Evolutionary conservation across 1,140 invertebrate genomes (phyloP).

Genomic region (Venturia canescens): DNA sequence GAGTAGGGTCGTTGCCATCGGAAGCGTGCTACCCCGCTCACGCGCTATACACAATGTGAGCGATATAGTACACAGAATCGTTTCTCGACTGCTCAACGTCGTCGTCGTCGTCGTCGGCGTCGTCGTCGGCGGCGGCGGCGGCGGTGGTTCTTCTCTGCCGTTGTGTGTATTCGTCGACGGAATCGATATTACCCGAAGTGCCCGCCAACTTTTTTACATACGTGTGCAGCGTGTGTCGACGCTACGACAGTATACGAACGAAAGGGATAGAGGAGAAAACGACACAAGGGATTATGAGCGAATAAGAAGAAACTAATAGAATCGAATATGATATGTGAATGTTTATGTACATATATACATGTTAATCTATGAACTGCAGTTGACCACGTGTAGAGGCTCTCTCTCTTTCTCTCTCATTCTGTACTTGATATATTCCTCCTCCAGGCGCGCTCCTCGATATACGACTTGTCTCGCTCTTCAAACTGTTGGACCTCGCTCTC

Average conservation of each 20-base stretch:
- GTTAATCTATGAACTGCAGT: background rate
- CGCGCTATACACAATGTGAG: conserved; percentile 38
- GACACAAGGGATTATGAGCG: conserved; percentile 32
- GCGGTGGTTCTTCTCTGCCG: too few species aligned
- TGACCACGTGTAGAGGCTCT: conserved; percentile 21
- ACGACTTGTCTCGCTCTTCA: conserved; percentile 4
- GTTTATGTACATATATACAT: background rate
- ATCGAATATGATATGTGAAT: background rate
- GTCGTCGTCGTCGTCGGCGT: background rate
- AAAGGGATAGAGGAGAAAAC: conserved; percentile 27
- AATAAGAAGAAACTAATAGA: background rate
- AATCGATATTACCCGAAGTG: conserved; percentile 70
- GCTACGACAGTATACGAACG: background rate
- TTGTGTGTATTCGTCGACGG: conserved; percentile 42
- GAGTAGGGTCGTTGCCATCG: conserved; percentile 73
- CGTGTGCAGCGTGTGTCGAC: conserved; percentile 13
- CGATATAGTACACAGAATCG: conserved; percentile 13
- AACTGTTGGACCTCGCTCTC: background rate
- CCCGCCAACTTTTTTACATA: conserved; percentile 32
- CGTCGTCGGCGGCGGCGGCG: conserved; percentile 19
- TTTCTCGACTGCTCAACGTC: too few species aligned
- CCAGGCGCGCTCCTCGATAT: background rate
- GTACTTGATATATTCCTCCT: conserved; percentile 15
- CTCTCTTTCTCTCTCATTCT: conserved; percentile 7
- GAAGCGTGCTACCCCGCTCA: conserved; percentile 64